phyloP scores from a whole-genome alignment of 1,140 invertebrate genomes.

The Anastatus disparis region DNA sequence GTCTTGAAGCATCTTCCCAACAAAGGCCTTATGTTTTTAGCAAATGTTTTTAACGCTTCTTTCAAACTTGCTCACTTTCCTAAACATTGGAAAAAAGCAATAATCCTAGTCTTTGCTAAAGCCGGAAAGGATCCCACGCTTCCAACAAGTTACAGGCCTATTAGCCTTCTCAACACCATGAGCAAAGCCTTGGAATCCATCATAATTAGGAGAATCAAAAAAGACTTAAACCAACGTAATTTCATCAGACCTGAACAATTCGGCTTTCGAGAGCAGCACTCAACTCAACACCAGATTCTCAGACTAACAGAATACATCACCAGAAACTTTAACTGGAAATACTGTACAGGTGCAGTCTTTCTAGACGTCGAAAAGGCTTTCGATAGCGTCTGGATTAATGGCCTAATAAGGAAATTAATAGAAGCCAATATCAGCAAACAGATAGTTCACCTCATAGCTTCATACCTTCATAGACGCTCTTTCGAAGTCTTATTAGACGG shows the following conservation, averaged over 20 bases:
- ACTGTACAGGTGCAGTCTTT: neutral
- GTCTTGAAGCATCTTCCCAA: neutral
- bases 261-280: neutral
- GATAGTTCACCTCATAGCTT: constrained; percentile 45
- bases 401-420: constrained; percentile 44
- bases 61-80: neutral
- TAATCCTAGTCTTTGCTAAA: neutral
- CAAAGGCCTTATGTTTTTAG: neutral
- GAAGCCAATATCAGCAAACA: neutral
- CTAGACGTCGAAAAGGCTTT: neutral
- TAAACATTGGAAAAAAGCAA: neutral
- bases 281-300: too few species aligned
- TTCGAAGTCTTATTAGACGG: constrained; percentile 39
- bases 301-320: too few species aligned
- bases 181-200: neutral
- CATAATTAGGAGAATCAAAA: neutral
- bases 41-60: neutral
- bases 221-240: neutral
- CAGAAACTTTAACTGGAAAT: neutral
- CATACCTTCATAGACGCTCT: constrained; percentile 41
- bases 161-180: neutral
- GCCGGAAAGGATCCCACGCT: neutral
- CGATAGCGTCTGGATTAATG: neutral
- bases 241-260: neutral
- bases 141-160: neutral